Percentiles rank a stretch among this genome's conserved stretches.
Conservation (phyloP, 2,113 vertebrate species). For the Chaetura pelagica region DNA sequence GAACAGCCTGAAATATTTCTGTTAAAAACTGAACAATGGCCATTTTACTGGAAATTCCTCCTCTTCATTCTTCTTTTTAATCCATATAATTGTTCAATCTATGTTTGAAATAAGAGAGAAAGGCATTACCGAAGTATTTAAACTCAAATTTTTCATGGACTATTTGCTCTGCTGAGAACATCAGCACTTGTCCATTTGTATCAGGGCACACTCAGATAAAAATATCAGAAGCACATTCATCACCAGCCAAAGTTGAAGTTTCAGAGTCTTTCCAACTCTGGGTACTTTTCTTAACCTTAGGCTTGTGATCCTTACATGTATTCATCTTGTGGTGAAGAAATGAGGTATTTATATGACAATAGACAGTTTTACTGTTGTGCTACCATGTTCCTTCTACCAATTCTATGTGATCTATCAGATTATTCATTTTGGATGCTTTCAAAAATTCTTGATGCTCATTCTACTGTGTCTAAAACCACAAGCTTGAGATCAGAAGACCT, state of each 20-base stretch:
- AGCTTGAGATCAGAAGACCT: background rate
- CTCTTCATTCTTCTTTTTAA: background rate
- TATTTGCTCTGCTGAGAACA: conserved; percentile 12
- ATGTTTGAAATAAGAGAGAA: conserved; percentile 17
- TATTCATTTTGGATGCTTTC: background rate
- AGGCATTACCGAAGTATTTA: conserved; percentile 13
- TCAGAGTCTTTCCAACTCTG: background rate
- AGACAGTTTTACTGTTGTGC: background rate
- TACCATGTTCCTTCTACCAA: background rate
- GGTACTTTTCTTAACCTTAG: background rate
- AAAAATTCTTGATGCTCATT: background rate
- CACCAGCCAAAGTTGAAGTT: background rate
- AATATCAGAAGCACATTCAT: background rate
- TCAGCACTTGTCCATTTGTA: background rate
- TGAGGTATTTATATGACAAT: background rate
- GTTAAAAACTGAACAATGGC: background rate
- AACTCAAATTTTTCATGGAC: conserved; percentile 7
- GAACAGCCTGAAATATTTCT: background rate
- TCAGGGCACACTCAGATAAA: background rate
- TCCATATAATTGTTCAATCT: background rate
- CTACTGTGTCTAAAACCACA: background rate
- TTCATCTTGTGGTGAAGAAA: background rate
- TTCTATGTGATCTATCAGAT: background rate
- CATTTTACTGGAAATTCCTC: background rate
- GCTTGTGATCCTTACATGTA: background rate